Evolutionary conservation across 2,113 vertebrate species (phyloP).

Genomic region (Rousettus leschenaultii): DNA sequence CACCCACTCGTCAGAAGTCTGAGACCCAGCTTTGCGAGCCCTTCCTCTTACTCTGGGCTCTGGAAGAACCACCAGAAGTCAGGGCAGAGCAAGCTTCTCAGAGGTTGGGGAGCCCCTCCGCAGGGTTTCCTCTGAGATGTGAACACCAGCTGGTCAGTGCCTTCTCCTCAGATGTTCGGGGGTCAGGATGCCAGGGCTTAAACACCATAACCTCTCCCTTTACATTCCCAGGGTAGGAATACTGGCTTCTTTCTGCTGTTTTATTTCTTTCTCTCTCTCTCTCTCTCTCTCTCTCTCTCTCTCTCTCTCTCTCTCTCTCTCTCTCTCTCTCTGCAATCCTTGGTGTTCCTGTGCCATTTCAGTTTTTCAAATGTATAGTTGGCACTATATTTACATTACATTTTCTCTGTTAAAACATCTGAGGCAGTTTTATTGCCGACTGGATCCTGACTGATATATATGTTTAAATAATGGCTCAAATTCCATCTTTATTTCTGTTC

Average conservation of each 20-base stretch:
- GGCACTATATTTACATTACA: background rate
- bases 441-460: background rate
- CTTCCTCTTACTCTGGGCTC: background rate
- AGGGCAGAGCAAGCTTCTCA: background rate
- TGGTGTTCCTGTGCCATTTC: background rate
- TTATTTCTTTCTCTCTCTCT: background rate
- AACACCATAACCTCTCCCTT: background rate
- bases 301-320: too few relatives aligned
- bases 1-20: too few relatives aligned
- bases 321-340: background rate
- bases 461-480: background rate
- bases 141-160: background rate
- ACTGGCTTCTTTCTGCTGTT: background rate
- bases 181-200: background rate
- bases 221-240: background rate
- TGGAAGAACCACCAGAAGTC: background rate
- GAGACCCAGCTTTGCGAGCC: fast-evolving
- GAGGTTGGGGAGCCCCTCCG: too few relatives aligned
- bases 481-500: background rate
- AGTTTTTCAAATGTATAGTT: background rate
- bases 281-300: too few relatives aligned
- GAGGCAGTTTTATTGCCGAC: background rate
- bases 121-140: background rate
- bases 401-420: background rate
- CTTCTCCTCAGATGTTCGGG: background rate